Evolutionary conservation across 2,797 vertebrate genomes (phyloP), one percentile per base, ranked within the genome.

Genomic region (Micrastur ruficollis): DNA sequence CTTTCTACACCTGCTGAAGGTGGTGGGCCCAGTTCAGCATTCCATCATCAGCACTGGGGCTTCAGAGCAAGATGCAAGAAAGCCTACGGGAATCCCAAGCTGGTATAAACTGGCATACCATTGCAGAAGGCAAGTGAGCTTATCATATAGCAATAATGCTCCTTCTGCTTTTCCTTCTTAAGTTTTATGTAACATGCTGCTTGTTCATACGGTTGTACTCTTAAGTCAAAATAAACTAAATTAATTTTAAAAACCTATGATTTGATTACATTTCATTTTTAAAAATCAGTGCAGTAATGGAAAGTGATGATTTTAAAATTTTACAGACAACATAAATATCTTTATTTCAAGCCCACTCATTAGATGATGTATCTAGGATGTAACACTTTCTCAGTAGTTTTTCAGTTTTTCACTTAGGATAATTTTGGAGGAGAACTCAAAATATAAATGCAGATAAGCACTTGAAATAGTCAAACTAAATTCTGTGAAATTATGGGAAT

Each of bases 161-260:
- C 15, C 31, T 61, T 20, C 58, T 74, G 65, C 14, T 74, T 82
- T 62, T 59, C 52, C 19, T 84, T 67, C 67, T 29, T 27, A 73
- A 66, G 11, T 84, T 89, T 73, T 27, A 63, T 22, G 13, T 20
- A 90, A 73, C 3, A 10, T 12, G 34, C 16, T 75, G 14, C 18
- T 76, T 72, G 12, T 21, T 93, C 55, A 49, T 31, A 20, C 0
- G 1, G 7, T 19, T 63, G 29, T 68, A 88, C 66, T 70, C 52
- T 84, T 82, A 94, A 93, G 29, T 55, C 14, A 80, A 93, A 90
- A 50, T 67, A 78, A 80, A 56, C 44, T 58, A 72, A 53, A 81
- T 26, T 63, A 12, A 85, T 53, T 68, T 96, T 27, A 26, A 86
- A 93, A 32, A 46, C 17, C 31, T 81, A 14, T 26, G 19, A 55